phyloP scores from a whole-genome alignment of 2,888 invertebrate genomes.

The Drosophila glabriapex region DNA sequence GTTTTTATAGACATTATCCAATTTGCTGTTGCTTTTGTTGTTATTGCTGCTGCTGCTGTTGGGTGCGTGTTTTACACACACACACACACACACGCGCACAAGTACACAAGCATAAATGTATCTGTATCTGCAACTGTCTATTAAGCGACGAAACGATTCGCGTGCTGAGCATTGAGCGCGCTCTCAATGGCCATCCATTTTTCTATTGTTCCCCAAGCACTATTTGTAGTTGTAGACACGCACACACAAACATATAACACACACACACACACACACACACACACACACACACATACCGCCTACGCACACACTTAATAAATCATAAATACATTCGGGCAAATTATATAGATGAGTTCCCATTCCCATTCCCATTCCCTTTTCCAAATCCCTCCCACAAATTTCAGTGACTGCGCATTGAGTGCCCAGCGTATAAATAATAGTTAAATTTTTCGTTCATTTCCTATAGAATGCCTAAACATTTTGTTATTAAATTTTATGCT shows the following conservation, averaged over 20 bases:
- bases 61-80: constrained; percentile 65
- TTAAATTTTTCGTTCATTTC: constrained; percentile 63
- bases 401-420: constrained; percentile 46
- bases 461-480: constrained; percentile 60
- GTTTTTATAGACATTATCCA: constrained; percentile 81
- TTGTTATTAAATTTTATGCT: constrained; percentile 79
- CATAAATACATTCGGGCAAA: constrained; percentile 80
- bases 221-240: constrained; percentile 72
- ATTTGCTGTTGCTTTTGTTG: constrained; percentile 65
- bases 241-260: constrained; percentile 32
- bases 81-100: not conserved
- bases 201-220: constrained; percentile 74
- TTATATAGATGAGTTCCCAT: constrained; percentile 70
- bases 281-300: constrained; percentile 36
- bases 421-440: constrained; percentile 75
- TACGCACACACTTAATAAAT: constrained; percentile 74
- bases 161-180: constrained; percentile 70
- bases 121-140: constrained; percentile 71
- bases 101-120: constrained; percentile 25
- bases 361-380: constrained; percentile 16
- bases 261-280: constrained; percentile 35
- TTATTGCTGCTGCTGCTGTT: constrained; percentile 21
- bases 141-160: constrained; percentile 71
- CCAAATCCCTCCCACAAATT: constrained; percentile 35
- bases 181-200: constrained; percentile 75